Evolutionary conservation across 2,888 invertebrate genomes (phyloP), one percentile per base, ranked within the genome.

Genomic region (Epinotia ramella): DNA sequence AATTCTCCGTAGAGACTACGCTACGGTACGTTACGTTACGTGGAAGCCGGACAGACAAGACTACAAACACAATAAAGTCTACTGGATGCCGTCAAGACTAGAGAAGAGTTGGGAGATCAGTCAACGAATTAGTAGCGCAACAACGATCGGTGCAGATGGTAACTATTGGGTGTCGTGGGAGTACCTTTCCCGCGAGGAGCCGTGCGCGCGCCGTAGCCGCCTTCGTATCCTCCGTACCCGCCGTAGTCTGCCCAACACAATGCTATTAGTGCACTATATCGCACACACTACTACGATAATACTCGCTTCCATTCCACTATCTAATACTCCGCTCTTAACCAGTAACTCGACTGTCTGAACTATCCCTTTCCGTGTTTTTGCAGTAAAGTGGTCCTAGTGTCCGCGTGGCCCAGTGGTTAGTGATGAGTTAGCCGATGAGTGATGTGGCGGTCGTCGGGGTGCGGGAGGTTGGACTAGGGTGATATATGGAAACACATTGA

Each of bases 181-280:
- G 95, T 97, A 97, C 97, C 97, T 97, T 97, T 97, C 95, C 97
- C 96, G 95, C 97, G 97, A 95, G 97, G 97, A 95, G 97, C 96
- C 95, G 97, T 96, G 95, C 97, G 97, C 95, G 97, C 97, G 95
- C 97, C 96, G 93, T 97, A 97, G 95, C 97, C 97, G 96, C 97
- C 97, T 95, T 97, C 97, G 96, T 97, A 97, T 95, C 96, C 97
- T 96, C 97, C 97, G 96, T 96, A 96, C 92, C 96, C 96, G 96
- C 97, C 97, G 95, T 97, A 97, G 96, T 97, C 97, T 96, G 96
- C 95, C 95, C 95, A 91, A 92, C 89, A 91, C 87, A 91, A 90
- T 88, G 88, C 88, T 94, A 94, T 96, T 95, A 95, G 95, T 89
- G 91, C 87, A 65, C 57, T 44, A 11, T 88, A 87, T 86, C 87